Evolutionary conservation across 1,140 invertebrate genomes (phyloP), one percentile per base, ranked within the genome.

Genomic region (Polypedilum vanderplanki): DNA sequence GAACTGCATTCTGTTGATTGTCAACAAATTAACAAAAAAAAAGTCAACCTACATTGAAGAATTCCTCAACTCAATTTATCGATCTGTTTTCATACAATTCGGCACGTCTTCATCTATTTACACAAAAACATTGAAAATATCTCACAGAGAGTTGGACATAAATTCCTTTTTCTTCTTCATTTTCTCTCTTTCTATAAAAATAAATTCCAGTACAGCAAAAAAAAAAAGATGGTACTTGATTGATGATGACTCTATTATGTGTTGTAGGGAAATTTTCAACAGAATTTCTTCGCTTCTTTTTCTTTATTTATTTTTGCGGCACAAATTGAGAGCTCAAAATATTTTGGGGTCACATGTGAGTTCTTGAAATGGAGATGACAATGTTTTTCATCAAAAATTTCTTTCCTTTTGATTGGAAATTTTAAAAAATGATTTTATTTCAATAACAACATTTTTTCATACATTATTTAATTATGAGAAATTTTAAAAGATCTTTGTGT

Each of bases 11-110:
- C 18, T 70, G 65, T 70, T 70, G 65, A 70, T 70, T 70, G 65
- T 70, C 65, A 70, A 70, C 65, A 70, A 70, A 70, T 70, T 70
- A 70, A 70, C 65, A 70, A 70, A 70, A 70, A 70, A 70, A 67
- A 70, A 70, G 65, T 70, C 65, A 70, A 70, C 65, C 65, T 70
- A 70, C 65, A 70, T 22, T 70, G 65, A 70, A 70, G 65, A 70
- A 18, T 70, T 70, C 20, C 65, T 70, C 20, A 70, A 70, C 24
- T 33, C 65, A 70, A 70, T 70, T 70, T 70, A 70, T 70, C 18
- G 65, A 22, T 70, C 17, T 70, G 17, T 70, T 70, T 70, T 70
- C 20, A 70, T 70, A 18, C 65, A 70, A 70, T 70, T 70, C 65
- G 65, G 65, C 65, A 70, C 65, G 65, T 70, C 20, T 70, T 70